Base-by-base conservation (phyloP, 2,113 vertebrate species). In the Calyptommatus sinebrachiatus region DNA sequence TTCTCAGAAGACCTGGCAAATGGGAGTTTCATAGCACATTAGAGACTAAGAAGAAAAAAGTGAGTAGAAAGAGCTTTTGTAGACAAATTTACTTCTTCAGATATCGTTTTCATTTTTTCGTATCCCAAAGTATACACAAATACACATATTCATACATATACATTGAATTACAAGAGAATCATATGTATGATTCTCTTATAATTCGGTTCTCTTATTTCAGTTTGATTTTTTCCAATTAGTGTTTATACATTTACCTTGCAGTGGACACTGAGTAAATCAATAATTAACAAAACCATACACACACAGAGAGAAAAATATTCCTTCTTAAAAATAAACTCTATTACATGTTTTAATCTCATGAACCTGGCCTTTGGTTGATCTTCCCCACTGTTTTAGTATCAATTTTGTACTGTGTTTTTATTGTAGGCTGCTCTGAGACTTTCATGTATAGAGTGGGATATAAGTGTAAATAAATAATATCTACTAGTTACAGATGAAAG, bases 121-220 rank as follows among this genome's bases (percentile, higher is more conserved):
- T 60, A 22, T 71, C 29, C 26, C 35, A 62, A 46, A 31, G 20
- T 41, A 61, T 60, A 61, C 45, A 14, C n/a, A n/a, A n/a, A 65
- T 12, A 53, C 1, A 46, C 28, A 41, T 35, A 53, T 53, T 22
- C 1, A 68, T 41, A 41, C 35, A 41, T 5, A 41, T 41, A 41
- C 35, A 41, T 5, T 41, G 35, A 41, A 41, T 41, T 41, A 41
- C 35, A 41, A 41, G 35, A 41, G 35, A 41, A 41, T 31, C 11
- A 53, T 28, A n/a, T 63, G n/a, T 9, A 68, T 8, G 18, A 7
- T 24, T 41, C 8, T 76, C 20, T 41, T 5, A 7, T 63, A 12
- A 26, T 67, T 35, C 84, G 69, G 79, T 85, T 76, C 82, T 84
- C 46, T 48, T 80, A 1, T 46, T 85, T 65, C 10, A 26, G 84